Conservation (phyloP, 1,140 invertebrate species). For the Rhopalosiphum maidis region DNA sequence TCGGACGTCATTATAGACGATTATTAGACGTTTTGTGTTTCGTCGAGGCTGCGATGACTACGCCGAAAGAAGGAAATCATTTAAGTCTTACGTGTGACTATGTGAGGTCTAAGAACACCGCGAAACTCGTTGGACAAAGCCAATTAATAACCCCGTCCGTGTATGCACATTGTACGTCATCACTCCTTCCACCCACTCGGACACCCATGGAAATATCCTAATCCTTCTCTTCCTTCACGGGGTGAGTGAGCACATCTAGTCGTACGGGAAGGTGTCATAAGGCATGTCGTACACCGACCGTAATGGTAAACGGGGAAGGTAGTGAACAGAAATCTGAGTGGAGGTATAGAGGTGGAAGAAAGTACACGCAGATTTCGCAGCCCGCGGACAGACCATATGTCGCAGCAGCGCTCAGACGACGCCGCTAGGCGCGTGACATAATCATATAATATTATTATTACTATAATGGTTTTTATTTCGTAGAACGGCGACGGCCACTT, state of each 20-base stretch:
- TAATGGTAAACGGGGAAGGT: background rate
- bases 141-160: background rate
- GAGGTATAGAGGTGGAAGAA: background rate
- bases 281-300: background rate
- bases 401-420: background rate
- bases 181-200: background rate
- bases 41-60: background rate
- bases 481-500: background rate
- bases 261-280: background rate
- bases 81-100: background rate
- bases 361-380: background rate
- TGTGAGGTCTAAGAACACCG: too few species aligned
- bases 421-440: conserved; percentile 14
- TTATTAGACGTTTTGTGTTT: conserved; percentile 8
- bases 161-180: background rate
- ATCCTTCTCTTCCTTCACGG: background rate
- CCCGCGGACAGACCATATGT: conserved; percentile 41
- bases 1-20: background rate
- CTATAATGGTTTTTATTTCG: conserved; percentile 2
- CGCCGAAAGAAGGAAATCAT: background rate
- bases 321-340: background rate
- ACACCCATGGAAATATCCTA: background rate
- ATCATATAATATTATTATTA: background rate
- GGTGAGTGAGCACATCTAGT: background rate
- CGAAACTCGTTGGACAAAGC: background rate